phyloP scores from a whole-genome alignment of 2,797 vertebrate species.

The Lophius americanus region DNA sequence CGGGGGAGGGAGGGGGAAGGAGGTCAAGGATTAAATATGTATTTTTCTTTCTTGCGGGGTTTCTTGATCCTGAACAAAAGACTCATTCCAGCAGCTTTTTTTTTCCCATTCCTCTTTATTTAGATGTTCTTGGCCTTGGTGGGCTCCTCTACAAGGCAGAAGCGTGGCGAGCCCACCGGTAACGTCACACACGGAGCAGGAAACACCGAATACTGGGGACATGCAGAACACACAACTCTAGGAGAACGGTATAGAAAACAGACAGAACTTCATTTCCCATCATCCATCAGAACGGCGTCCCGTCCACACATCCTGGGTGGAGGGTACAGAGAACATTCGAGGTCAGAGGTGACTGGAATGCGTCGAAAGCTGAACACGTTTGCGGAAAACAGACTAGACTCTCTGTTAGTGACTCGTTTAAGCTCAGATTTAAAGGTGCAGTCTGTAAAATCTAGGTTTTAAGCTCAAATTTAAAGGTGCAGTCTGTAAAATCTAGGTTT shows the following conservation, averaged over 20 bases:
- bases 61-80: too few species aligned
- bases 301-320: slow-evolving; percentile 22
- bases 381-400: too few species aligned
- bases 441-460: too few species aligned
- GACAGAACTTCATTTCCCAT: slow-evolving; percentile 82
- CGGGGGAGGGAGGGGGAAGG: slow-evolving; percentile 28
- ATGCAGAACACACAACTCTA: slow-evolving; percentile 88
- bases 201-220: slow-evolving; percentile 81
- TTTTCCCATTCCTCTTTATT: slow-evolving; percentile 85
- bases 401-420: too few species aligned
- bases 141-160: slow-evolving; percentile 89
- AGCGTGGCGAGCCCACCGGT: slow-evolving; percentile 87
- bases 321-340: slow-evolving; percentile 12
- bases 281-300: slow-evolving; percentile 82
- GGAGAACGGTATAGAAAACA: slow-evolving; percentile 84
- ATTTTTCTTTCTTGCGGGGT: slow-evolving; percentile 39
- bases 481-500: too few species aligned
- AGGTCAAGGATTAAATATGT: slow-evolving; percentile 65
- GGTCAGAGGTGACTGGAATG: not conserved
- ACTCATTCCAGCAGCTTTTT: slow-evolving; percentile 3
- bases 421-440: too few species aligned
- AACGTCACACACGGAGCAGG: slow-evolving; percentile 84
- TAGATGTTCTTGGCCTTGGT: slow-evolving; percentile 83
- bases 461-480: too few species aligned
- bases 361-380: too few species aligned